Conservation (phyloP, 1,140 invertebrate genomes). For the Ylistrum balloti region DNA sequence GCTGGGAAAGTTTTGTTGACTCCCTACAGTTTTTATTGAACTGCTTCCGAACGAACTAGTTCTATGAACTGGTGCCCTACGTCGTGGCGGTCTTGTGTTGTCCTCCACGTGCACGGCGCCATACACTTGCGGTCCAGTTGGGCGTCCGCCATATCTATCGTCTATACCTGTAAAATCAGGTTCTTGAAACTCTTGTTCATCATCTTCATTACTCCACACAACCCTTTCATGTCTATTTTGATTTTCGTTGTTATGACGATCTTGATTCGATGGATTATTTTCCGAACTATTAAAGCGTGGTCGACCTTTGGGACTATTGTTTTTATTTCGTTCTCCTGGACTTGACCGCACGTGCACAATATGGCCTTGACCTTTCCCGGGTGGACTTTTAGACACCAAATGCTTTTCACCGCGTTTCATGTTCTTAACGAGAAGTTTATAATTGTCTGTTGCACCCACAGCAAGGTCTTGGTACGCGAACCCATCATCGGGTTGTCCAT, state of each 20-base stretch:
- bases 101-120: neutral
- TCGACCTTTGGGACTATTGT: neutral
- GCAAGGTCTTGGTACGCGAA: neutral
- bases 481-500: neutral
- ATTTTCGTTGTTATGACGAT: neutral
- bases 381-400: neutral
- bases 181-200: neutral
- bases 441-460: neutral
- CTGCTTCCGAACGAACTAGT: constrained; percentile 9
- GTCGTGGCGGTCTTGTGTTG: neutral
- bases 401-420: neutral
- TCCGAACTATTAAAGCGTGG: neutral
- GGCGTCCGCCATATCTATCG: neutral
- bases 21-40: neutral
- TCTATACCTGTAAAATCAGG: neutral
- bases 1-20: neutral
- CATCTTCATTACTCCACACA: constrained; percentile 5
- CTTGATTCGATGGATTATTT: neutral
- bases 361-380: neutral
- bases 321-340: neutral
- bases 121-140: neutral
- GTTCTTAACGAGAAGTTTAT: neutral
- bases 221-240: neutral
- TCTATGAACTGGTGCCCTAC: neutral
- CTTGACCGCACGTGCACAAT: neutral